These are phyloP conservation scores for Petromus typicus DNA, from an alignment of 2,113 vertebrate genomes.

Conservation along the genomic window DNA sequence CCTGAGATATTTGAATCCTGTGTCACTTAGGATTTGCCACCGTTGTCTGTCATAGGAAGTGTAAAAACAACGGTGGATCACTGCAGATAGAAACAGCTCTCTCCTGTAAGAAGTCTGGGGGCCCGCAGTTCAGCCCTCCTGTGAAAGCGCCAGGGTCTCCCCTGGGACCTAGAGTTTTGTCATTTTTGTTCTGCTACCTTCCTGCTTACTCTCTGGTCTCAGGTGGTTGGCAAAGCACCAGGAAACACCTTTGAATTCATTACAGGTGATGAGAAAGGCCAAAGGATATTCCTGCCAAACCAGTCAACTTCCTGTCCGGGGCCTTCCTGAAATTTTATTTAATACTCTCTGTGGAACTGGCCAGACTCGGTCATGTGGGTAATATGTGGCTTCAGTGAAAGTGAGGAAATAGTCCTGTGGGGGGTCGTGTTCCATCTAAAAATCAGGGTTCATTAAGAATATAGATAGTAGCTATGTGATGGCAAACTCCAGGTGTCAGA, in stretches of 20 bases:
- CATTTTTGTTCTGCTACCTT: not conserved
- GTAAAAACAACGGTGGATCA: not conserved
- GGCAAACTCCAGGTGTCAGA: not conserved
- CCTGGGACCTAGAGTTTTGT: not conserved
- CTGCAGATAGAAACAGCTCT: not conserved
- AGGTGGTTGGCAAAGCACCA: not conserved
- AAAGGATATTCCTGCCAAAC: not conserved
- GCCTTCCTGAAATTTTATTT: not conserved
- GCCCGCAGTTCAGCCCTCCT: not conserved
- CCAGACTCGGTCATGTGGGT: not conserved
- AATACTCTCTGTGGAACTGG: not conserved
- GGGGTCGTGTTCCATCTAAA: not conserved
- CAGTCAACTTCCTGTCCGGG: not conserved
- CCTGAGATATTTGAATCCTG: not conserved
- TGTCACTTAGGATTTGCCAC: not conserved
- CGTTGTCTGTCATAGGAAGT: not conserved
- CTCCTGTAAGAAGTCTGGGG: not conserved
- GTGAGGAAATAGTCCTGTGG: not conserved
- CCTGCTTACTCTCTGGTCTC: not conserved
- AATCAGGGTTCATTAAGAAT: not conserved
- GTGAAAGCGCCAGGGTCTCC: not conserved
- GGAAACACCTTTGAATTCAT: not conserved
- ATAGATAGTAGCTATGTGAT: not conserved
- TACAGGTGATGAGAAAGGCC: not conserved
- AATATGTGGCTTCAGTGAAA: not conserved